These are phyloP conservation scores for Aurelia aurita complex sp. Pacific DNA, from an alignment of 30 jellyfish, hydroid and myxozoan species.

Conservation along the genomic window DNA sequence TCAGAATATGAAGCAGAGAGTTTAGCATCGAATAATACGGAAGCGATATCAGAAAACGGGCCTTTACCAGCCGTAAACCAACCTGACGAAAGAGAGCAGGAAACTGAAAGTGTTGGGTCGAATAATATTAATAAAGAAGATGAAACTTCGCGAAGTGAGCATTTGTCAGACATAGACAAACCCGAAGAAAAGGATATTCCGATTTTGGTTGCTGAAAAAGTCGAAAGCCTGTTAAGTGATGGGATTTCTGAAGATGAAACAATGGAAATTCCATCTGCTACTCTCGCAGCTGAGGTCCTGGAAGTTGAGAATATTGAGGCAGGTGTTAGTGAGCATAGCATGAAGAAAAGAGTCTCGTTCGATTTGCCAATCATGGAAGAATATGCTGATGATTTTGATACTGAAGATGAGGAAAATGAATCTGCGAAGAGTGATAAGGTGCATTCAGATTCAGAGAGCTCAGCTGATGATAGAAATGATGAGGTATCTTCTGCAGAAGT, in stretches of 20 bases:
- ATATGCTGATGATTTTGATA: slow-evolving; percentile 41
- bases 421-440: too few species aligned
- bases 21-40: background rate
- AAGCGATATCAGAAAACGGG: background rate
- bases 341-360: slow-evolving; percentile 19
- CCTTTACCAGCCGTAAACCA: background rate
- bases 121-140: background rate
- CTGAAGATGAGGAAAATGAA: slow-evolving; percentile 13
- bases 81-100: background rate
- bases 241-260: too few species aligned
- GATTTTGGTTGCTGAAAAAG: too few species aligned
- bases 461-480: too few species aligned
- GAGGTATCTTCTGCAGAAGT: too few species aligned
- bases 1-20: background rate
- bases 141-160: background rate
- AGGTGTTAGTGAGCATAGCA: background rate
- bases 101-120: background rate
- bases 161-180: too few species aligned
- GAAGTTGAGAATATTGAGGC: background rate
- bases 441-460: too few species aligned
- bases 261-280: background rate
- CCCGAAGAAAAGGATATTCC: too few species aligned
- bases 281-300: background rate
- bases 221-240: too few species aligned
- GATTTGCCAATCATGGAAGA: slow-evolving; percentile 31